A percentile compares a stretch with the other conserved stretches of the same genome.
Evolutionary conservation across 2,113 vertebrate genomes (phyloP).

Genomic region (Pterophyllum scalare): DNA sequence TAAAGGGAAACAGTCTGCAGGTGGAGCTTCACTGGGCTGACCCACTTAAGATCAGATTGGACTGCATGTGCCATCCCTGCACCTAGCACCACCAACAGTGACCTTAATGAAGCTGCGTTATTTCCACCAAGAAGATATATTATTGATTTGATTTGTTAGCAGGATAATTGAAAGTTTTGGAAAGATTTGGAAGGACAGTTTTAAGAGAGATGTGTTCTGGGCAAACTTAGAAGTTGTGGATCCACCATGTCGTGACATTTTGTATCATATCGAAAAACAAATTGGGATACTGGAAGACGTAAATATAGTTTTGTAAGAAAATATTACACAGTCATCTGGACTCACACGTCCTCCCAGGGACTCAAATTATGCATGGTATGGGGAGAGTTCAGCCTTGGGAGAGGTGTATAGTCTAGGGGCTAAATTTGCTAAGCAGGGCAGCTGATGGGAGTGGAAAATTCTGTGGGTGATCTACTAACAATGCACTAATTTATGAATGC

Average conservation of each 20-base stretch:
- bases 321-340: background rate
- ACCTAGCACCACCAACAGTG: background rate
- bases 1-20: accelerated
- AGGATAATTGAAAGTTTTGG: background rate
- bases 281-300: background rate
- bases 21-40: background rate
- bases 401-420: background rate
- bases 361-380: background rate
- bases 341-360: background rate
- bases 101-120: background rate
- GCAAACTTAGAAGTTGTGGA: background rate
- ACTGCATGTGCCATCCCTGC: background rate
- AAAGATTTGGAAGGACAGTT: background rate
- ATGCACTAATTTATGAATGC: background rate
- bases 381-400: background rate
- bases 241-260: background rate
- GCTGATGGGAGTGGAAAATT: background rate
- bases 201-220: background rate
- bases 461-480: background rate
- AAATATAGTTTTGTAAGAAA: accelerated
- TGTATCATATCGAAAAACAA: background rate
- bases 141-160: accelerated
- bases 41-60: background rate
- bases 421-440: background rate
- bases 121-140: background rate